Evolutionary conservation across 2,113 vertebrate species (phyloP), one percentile per base, ranked within the genome.

Genomic region (Eubucco bourcierii): DNA sequence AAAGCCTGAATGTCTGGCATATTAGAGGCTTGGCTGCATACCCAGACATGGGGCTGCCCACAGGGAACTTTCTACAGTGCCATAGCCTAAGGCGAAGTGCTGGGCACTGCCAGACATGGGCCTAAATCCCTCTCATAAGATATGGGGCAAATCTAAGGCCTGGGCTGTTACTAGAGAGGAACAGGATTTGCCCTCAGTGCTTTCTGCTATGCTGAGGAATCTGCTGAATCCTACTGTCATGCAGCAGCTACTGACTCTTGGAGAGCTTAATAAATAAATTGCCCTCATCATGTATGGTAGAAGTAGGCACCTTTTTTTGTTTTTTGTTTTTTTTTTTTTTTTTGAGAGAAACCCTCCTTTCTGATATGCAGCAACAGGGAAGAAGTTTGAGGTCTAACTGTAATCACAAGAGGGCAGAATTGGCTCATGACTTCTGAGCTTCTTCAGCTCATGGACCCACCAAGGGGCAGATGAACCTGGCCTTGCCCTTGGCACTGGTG

Each of bases 331-430:
- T 58, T 63, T 46, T 44, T 44, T 47, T 47, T 46, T 46, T 47
- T 14, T n/a, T 37, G 58, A 61, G 80, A 65, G 63, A 41, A 80
- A 19, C 31, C 10, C 7, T 29, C 8, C 81, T 70, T 8, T 41
- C 27, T 8, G 47, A 12, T 9, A 39, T 3, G 2, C 13, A 4
- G 39, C 27, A 29, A 34, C 5, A 1, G 6, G 12, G 41, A 19
- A 44, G 63, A 84, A n/a, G 55, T 41, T 74, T 68, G 89, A 76
- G 91, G 52, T 29, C 25, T 14, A 68, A 7, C 34, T 86, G 56
- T 6, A 19, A 63, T 87, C 90, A 10, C 96, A 94, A 96, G 96
- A 96, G 94, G 96, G 95, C 96, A 96, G 95, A 90, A 84, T 46
- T 81, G 76, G 61, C 63, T 88, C 28, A 3, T 10, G 82, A 63